Base-by-base conservation (phyloP, 2,888 invertebrate species). In the Hydraecia micacea region DNA sequence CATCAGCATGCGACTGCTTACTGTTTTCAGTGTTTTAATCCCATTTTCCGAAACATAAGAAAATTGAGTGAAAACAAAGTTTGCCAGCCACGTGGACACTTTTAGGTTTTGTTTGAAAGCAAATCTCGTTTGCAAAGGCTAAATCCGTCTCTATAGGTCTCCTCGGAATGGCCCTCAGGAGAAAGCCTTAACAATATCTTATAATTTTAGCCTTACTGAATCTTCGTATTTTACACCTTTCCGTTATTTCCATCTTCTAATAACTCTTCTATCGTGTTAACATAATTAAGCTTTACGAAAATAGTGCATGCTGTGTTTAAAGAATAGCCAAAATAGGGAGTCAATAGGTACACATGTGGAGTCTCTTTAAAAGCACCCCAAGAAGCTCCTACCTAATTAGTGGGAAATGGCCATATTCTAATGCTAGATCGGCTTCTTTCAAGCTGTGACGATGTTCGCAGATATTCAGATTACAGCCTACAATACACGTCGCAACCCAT, bases 401-500 rank as follows among this genome's bases (percentile, higher is more conserved):
- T 49, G 46, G 28, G 2, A 75, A 66, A 42, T 42, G 15, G 21
- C 13, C 39, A 42, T 42, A 66, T 36, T 11, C 2, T 42, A 46
- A 67, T 21, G 46, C 28, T 42, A 28, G 11, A 42, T 72, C 32
- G 18, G 11, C n/a, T 42, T 39, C 13, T 63, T 63, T 60, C 32
- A 46, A 52, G 9, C 66, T 6, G n/a, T 73, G 62, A 82, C 36
- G 36, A 55, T 71, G 32, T 62, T 62, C 28, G 28, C 21, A 60
- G 32, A 69, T 75, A 73, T 83, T 75, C 18, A 46, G 62, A 79
- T 73, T 70, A 67, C 84, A 65, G 66, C 28, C 49, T 55, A 58
- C 42, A 65, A 73, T 74, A 70, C 70, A 70, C 28, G 49, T 55
- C 46, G 39, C 52, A 49, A 60, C 49, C 69, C 36, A 75, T 78